Evolutionary conservation across 30 jellyfish, hydroid and myxozoan species (phyloP).

Genomic region (Rhopilema esculentum): DNA sequence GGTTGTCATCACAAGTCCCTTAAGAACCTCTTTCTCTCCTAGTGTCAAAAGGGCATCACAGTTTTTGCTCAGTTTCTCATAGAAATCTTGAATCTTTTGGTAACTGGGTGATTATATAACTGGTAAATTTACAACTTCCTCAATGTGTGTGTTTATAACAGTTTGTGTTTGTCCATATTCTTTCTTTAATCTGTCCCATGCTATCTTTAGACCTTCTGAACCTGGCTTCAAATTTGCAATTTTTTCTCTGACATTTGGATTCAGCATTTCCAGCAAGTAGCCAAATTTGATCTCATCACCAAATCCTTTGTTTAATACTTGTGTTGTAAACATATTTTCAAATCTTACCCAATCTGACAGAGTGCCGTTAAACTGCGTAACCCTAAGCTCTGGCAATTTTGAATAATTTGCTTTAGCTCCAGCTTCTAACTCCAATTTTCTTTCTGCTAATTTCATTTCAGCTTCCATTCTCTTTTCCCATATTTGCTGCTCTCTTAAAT

Average conservation of each 20-base stretch:
- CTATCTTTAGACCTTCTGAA: neutral
- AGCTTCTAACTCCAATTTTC: slow-evolving; percentile 17
- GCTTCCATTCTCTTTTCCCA: slow-evolving; percentile 38
- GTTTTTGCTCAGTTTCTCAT: no score
- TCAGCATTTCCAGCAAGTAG: slow-evolving; percentile 41
- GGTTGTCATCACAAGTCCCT: slow-evolving; percentile 25
- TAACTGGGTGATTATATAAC: neutral
- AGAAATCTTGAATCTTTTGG: slow-evolving; percentile 27
- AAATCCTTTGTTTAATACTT: slow-evolving; percentile 22
- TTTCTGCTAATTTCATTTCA: slow-evolving; percentile 44
- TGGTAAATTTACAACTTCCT: slow-evolving; percentile 20
- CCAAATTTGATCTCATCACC: slow-evolving; percentile 41
- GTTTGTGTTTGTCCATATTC: slow-evolving; percentile 39
- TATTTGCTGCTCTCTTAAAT: neutral
- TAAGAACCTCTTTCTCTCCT: slow-evolving; percentile 27
- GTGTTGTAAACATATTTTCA: slow-evolving; percentile 28
- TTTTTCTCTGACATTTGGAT: slow-evolving; percentile 33
- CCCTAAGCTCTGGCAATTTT: slow-evolving; percentile 45
- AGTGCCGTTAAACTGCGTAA: slow-evolving; percentile 40
- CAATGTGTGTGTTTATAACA: slow-evolving; percentile 31
- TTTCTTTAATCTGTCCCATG: slow-evolving; percentile 41
- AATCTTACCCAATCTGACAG: slow-evolving; percentile 46
- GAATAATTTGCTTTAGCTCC: slow-evolving; percentile 22
- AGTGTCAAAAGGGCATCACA: slow-evolving; percentile 39
- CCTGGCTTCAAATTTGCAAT: slow-evolving; percentile 29